Conservation (phyloP, 2,113 vertebrate genomes). For the Hemichromis elongatus region DNA sequence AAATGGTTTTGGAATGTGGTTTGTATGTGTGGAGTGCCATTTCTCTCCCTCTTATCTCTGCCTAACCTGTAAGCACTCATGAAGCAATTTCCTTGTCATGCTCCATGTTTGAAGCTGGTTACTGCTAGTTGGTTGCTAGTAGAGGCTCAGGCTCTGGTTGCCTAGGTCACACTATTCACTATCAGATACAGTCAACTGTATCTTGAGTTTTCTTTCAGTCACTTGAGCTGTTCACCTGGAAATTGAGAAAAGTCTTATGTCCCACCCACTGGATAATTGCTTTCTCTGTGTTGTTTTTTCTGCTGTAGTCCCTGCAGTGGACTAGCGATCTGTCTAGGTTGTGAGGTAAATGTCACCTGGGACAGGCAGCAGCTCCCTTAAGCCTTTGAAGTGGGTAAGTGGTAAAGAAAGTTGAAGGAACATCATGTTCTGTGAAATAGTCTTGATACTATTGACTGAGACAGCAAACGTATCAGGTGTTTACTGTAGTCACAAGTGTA, state of each 20-base stretch:
- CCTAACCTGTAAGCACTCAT: neutral
- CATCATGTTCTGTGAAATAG: neutral
- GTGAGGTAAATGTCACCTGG: neutral
- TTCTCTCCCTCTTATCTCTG: neutral
- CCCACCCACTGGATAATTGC: neutral
- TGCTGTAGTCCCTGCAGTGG: neutral
- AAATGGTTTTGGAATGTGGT: neutral
- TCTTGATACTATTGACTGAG: neutral
- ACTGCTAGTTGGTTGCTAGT: neutral
- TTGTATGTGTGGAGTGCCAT: neutral
- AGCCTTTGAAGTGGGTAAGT: neutral
- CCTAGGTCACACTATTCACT: neutral
- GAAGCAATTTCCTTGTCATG: neutral
- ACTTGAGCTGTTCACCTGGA: neutral
- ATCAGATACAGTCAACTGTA: neutral
- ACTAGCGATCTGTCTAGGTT: neutral
- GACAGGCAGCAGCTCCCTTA: neutral
- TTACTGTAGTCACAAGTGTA: neutral
- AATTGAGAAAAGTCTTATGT: neutral
- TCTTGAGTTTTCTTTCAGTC: neutral
- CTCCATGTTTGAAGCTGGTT: neutral
- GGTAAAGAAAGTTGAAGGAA: neutral
- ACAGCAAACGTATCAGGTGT: neutral
- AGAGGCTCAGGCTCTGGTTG: neutral
- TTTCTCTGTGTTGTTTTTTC: neutral